Evolutionary conservation across 2,888 invertebrate species (phyloP).

Genomic region (Thyatira batis): DNA sequence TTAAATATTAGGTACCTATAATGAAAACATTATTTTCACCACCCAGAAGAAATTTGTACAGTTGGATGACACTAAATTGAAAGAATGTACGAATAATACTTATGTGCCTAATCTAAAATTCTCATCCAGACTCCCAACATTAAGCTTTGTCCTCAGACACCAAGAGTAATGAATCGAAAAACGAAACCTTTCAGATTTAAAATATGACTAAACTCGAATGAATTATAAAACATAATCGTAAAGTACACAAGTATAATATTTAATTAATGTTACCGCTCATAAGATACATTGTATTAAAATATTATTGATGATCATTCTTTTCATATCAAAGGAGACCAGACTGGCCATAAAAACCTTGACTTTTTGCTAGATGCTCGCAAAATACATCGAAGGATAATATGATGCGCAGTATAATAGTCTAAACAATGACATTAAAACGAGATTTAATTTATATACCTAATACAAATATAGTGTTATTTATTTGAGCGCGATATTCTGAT

Average conservation of each 20-base stretch:
- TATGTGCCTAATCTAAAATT: constrained; percentile 48
- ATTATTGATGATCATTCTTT: constrained; percentile 20
- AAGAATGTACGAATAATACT: constrained; percentile 33
- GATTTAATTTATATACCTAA: not conserved
- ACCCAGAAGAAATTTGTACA: constrained; percentile 25
- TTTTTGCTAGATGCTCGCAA: constrained; percentile 22
- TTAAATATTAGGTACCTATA: constrained; percentile 24
- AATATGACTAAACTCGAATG: constrained; percentile 1
- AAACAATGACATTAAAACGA: not conserved
- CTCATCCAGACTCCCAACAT: constrained; percentile 26
- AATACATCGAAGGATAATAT: constrained; percentile 15
- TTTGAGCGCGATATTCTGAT: too few species aligned
- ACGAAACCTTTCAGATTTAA: not conserved
- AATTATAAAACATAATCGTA: not conserved
- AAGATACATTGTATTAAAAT: constrained; percentile 8
- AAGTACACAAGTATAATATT: not conserved
- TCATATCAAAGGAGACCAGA: constrained; percentile 20
- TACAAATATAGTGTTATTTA: too few species aligned
- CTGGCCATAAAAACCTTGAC: constrained; percentile 21
- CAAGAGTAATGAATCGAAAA: constrained; percentile 2
- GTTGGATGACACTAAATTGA: constrained; percentile 29
- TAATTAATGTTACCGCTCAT: not conserved
- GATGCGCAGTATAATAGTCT: constrained; percentile 7
- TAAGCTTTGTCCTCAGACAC: constrained; percentile 17
- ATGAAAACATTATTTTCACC: constrained; percentile 21